Evolutionary conservation across 2,113 vertebrate genomes (phyloP), one percentile per base, ranked within the genome.

Genomic region (Isichthys henryi): DNA sequence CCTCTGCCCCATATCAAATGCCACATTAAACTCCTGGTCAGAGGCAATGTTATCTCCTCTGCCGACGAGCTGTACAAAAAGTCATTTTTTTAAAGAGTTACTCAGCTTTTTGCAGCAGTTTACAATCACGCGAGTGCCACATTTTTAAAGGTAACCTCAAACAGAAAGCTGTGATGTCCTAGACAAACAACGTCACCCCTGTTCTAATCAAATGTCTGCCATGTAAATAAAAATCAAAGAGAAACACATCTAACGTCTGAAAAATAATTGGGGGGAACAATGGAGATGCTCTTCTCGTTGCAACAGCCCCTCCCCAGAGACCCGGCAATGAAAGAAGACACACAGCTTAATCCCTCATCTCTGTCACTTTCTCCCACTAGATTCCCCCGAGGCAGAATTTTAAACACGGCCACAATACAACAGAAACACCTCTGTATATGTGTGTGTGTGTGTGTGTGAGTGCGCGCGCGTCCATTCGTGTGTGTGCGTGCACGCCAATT

Each of bases 341-440:
- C 43, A 31, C 13, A 74, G 5, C 6, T 13, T 53, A 87, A 86
- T 86, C 49, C 84, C 48, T 87, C 85, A 87, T 35, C 48, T 39
- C 27, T 35, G 85, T 87, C 48, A 53, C 62, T 21, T 35, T 53
- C 50, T 56, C 49, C 50, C n/a, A 35, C 49, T 84, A 45, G 43
- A 46, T 48, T 87, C 27, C 49, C 27, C 31, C 6, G 50, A 87
- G 49, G 49, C 85, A 84, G 82, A 43, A 35, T 31, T 87, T 53
- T 53, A 87, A 87, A 87, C 49, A 46, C n/a, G 82, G 82, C 15
- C 17, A 84, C 45, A 19, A 84, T 84, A 84, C 74, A 43, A 84
- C 5, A 48, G 82, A 84, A 45, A 84, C 45, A 48, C 43, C 82
- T 48, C 45, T 84, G 74, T 43, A 35, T 43, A 35, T 35, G 70